A percentile compares a stretch with the other conserved stretches of the same genome.
Conservation (phyloP, 2,797 vertebrate genomes). For the Petrocephalus schoutedeni region DNA sequence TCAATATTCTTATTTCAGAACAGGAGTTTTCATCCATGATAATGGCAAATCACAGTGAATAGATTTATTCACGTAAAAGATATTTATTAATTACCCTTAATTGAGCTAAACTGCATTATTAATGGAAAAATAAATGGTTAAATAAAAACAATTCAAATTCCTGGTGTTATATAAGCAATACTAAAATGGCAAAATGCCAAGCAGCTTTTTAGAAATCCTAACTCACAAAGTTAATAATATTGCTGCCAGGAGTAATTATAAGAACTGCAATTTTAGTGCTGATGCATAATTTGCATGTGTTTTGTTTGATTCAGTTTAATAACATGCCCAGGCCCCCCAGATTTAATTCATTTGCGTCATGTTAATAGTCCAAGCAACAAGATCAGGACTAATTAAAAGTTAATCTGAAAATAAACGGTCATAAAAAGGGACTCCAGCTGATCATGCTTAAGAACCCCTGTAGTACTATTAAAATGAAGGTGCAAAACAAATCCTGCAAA, state of each 20-base stretch:
- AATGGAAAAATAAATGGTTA: neutral
- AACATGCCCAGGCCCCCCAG: neutral
- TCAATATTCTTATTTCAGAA: neutral
- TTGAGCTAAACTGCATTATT: neutral
- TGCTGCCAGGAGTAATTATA: neutral
- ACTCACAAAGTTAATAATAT: neutral
- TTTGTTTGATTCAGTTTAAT: neutral
- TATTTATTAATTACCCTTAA: neutral
- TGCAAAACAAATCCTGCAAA: neutral
- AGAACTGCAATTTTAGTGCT: neutral
- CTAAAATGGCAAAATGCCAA: neutral
- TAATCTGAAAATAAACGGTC: neutral
- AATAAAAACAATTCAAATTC: neutral
- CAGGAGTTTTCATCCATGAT: neutral
- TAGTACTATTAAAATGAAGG: neutral
- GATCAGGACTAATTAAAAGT: neutral
- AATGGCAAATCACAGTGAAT: neutral
- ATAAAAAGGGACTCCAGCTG: neutral
- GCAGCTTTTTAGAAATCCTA: neutral
- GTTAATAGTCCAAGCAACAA: neutral
- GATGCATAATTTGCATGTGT: neutral
- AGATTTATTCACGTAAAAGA: neutral
- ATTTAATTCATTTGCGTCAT: neutral
- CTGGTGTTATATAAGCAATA: neutral
- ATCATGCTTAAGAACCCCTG: neutral